Conservation (phyloP, 1,140 invertebrate species). For the Drosophila guanche region DNA sequence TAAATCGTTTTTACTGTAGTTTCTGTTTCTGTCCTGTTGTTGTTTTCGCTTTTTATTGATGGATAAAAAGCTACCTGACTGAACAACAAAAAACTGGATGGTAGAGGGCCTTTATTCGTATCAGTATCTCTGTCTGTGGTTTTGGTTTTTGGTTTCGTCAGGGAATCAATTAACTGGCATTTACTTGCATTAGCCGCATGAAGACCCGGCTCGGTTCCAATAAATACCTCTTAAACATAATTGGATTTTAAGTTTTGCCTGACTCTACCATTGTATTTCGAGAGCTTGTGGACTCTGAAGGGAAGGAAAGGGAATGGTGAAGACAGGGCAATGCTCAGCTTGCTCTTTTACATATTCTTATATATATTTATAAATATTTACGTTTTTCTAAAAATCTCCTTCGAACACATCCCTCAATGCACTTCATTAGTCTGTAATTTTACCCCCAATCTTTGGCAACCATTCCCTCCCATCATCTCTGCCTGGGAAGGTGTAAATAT, state of each 20-base stretch:
- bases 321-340: no score
- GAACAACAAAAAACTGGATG: conserved; percentile 21
- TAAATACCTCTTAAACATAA: conserved; percentile 5
- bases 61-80: conserved; percentile 1
- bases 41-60: conserved; percentile 2
- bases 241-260: background rate
- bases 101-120: background rate
- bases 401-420: no score
- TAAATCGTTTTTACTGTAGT: conserved; percentile 26
- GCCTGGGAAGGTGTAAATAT: no score
- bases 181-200: conserved; percentile 23
- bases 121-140: no score
- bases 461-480: no score
- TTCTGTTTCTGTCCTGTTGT: conserved; percentile 2
- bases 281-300: no score
- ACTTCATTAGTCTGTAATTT: no score
- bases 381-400: no score
- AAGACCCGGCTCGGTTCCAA: conserved; percentile 1
- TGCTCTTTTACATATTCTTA: no score
- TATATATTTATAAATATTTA: no score
- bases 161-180: conserved; percentile 28
- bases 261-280: background rate
- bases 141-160: conserved; percentile 4
- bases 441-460: no score
- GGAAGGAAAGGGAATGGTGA: no score